A percentile compares a stretch with the other conserved stretches of the same genome.
Conservation (phyloP, 2,113 vertebrate species). For the Corynorhinus townsendii region DNA sequence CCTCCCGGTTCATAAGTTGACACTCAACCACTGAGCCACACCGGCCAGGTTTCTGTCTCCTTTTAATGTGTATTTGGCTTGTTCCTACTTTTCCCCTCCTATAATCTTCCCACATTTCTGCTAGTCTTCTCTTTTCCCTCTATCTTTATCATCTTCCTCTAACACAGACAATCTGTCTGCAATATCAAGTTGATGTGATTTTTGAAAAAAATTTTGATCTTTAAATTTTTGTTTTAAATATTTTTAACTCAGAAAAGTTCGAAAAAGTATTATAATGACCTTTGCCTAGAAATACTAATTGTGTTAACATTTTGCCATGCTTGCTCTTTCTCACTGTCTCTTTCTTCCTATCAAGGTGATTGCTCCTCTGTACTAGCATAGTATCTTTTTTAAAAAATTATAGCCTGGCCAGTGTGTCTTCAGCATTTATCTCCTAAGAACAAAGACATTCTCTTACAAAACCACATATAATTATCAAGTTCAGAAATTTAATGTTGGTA, state of each 20-base stretch:
- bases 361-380: too few species aligned
- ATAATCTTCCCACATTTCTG: not conserved
- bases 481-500: not conserved
- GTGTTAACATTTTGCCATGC: not conserved
- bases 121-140: not conserved
- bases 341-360: not conserved
- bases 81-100: not conserved
- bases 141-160: not conserved
- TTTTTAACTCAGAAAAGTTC: slow-evolving; percentile 1
- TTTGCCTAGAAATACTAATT: not conserved
- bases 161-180: not conserved
- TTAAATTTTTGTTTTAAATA: slow-evolving; percentile 6
- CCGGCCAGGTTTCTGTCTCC: not conserved
- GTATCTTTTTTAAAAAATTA: too few species aligned
- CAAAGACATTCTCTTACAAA: not conserved
- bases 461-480: not conserved
- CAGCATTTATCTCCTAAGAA: not conserved
- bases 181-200: not conserved
- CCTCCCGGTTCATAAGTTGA: too few species aligned
- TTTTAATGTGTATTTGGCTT: not conserved
- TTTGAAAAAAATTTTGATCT: not conserved
- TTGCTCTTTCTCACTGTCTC: not conserved
- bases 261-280: not conserved
- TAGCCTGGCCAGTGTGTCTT: not conserved
- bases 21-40: too few species aligned